Percentiles rank a stretch among this genome's conserved stretches.
Conservation (phyloP, 2,113 vertebrate genomes). For the Polyodon spathula region DNA sequence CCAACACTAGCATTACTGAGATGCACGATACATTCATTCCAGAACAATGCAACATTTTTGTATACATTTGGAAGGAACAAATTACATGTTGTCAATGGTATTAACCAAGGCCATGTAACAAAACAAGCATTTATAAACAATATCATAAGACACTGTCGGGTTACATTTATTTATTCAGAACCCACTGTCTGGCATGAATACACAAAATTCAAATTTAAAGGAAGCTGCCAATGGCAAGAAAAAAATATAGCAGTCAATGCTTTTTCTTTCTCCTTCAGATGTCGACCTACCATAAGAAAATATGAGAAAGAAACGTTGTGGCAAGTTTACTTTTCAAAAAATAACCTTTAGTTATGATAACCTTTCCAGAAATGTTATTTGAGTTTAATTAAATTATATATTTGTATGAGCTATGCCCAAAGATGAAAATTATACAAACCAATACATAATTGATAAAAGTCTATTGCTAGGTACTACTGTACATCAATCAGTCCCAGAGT, state of each 20-base stretch:
- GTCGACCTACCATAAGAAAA: neutral
- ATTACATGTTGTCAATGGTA: conserved; percentile 12
- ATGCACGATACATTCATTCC: conserved; percentile 7
- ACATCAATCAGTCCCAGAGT: too few relatives aligned
- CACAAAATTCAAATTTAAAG: neutral
- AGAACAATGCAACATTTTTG: conserved; percentile 35
- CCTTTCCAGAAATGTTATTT: neutral
- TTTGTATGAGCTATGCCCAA: neutral
- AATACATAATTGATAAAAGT: too few relatives aligned
- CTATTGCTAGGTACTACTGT: too few relatives aligned
- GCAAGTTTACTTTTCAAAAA: too few relatives aligned
- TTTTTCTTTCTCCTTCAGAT: neutral
- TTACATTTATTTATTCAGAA: neutral
- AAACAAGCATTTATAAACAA: conserved; percentile 18
- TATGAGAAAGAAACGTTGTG: too few relatives aligned
- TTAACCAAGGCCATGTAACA: conserved; percentile 19
- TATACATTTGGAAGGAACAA: conserved; percentile 24
- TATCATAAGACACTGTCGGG: neutral
- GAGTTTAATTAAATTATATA: neutral
- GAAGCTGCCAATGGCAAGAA: neutral
- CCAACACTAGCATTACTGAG: conserved; percentile 16
- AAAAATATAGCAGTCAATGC: too few relatives aligned
- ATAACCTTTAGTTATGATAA: too few relatives aligned
- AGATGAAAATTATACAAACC: too few relatives aligned
- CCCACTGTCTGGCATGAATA: neutral